phyloP scores from a whole-genome alignment of 2,797 vertebrate genomes.

The Lemur catta region DNA sequence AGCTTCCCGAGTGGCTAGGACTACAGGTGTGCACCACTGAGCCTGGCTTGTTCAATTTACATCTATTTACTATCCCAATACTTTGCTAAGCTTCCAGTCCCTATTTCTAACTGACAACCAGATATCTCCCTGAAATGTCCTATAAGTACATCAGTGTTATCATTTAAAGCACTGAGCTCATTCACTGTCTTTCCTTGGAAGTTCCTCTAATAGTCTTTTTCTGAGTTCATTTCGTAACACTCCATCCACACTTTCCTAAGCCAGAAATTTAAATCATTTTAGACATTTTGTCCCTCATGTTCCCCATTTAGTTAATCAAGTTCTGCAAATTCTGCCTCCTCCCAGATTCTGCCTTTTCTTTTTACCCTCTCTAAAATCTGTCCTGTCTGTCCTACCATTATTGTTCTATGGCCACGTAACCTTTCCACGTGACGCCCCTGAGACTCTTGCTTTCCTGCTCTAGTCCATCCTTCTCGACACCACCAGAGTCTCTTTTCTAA shows the following conservation, averaged over 20 bases:
- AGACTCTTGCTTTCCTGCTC: neutral
- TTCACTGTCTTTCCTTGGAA: neutral
- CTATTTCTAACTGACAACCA: neutral
- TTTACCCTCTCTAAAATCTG: neutral
- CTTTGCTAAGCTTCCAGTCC: neutral
- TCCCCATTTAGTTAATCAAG: neutral
- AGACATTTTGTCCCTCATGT: neutral
- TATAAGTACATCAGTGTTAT: accelerated
- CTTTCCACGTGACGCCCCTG: neutral
- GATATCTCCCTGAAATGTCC: neutral
- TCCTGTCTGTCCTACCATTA: neutral
- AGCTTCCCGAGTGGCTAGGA: neutral
- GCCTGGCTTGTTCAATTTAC: neutral
- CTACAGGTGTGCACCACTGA: accelerated
- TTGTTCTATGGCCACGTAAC: neutral
- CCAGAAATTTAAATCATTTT: neutral
- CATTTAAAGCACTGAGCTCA: neutral
- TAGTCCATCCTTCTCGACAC: neutral
- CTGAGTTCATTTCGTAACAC: neutral
- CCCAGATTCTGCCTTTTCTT: neutral
- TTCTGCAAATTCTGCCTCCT: neutral
- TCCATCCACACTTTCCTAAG: neutral
- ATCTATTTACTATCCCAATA: neutral
- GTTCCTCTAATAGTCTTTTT: neutral
- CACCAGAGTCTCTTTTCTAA: neutral